Evolutionary conservation across 2,888 invertebrate genomes (phyloP), one percentile per base, ranked within the genome.

Genomic region (Mythimna pallens): DNA sequence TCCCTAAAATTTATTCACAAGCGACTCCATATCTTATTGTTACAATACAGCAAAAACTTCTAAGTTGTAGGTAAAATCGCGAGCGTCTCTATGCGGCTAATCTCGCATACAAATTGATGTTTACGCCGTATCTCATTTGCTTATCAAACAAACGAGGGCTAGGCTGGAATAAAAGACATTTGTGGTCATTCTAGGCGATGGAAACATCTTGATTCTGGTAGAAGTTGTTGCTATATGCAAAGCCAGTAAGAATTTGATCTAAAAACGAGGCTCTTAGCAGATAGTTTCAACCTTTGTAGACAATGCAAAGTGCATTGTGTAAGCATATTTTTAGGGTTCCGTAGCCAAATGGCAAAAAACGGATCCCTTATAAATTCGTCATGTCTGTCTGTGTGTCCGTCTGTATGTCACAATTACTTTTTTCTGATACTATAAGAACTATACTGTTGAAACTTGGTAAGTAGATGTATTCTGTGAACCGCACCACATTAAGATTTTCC

Each of bases 81-180:
- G 71, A 55, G 73, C 55, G 76, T 89, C 86, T 88, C 89, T 89
- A 87, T 80, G 82, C 43, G 36, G 54, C 30, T 80, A 84, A 84
- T 83, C 83, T 77, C 34, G 93, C 91, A 91, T 93, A 93, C 93
- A 93, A 93, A 93, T 93, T 92, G 91, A 90, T 86, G 87, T 83
- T 92, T 92, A 79, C 50, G 17, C 65, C 50, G 43, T 79, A 81
- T 82, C 81, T 71, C 55, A 64, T 73, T 76, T 63, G 80, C 70
- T 79, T 72, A 82, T 81, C 81, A 54, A 65, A 61, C 65, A 78
- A 65, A 78, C 74, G 79, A 74, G 69, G 40, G 3, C 55, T 59
- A 7, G 34, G 25, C 58, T 58, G 65, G 40, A 70, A 70, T 67
- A 74, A 74, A 74, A 58, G 73, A 43, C 61, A 30, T 17, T 62